Evolutionary conservation across 2,888 invertebrate species (phyloP), one percentile per base, ranked within the genome.

Genomic region (Pterostichus niger): DNA sequence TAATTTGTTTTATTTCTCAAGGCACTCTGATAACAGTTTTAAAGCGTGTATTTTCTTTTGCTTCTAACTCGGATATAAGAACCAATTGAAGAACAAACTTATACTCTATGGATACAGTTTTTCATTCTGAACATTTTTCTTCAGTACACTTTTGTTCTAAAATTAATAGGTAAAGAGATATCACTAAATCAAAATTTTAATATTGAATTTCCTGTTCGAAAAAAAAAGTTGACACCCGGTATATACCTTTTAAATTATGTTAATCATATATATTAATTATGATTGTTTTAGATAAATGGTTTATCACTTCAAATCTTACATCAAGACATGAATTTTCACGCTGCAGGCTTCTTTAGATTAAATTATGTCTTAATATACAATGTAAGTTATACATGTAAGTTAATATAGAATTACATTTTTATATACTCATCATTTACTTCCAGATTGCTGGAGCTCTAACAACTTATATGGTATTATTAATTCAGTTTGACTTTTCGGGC

Each of bases 331-430:
- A 56, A n/a, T 10, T 64, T 79, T 31, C 78, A 79, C 44, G 78
- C 61, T 46, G 78, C 44, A 11, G 78, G 78, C 0, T 79, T 79
- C 15, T 79, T 79, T n/a, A 59, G 31, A 6, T 33, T 79, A 31
- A 61, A 79, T 44, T 79, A 79, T 13, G 59, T 46, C 7, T 61
- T 79, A 61, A 61, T 79, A n/a, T 79, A 79, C 13, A 64, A 79
- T 11, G 78, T 79, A 79, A 44, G 56, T 44, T 24, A 24, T 24
- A n/a, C n/a, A n/a, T n/a, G n/a, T n/a, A 44, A 40, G 24, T 17
- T 24, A 17, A 46, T 44, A n/a, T 71, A 13, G 2, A 49, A 73
- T 31, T 24, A 7, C 40, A 31, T 44, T 13, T 49, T 49, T 46
- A 9, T 44, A 35, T 0, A 6, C 11, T 49, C 2, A 17, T 75